A percentile compares a stretch with the other conserved stretches of the same genome.
phyloP scores from a whole-genome alignment of 2,888 invertebrate species.

The Anthophora plumipes region DNA sequence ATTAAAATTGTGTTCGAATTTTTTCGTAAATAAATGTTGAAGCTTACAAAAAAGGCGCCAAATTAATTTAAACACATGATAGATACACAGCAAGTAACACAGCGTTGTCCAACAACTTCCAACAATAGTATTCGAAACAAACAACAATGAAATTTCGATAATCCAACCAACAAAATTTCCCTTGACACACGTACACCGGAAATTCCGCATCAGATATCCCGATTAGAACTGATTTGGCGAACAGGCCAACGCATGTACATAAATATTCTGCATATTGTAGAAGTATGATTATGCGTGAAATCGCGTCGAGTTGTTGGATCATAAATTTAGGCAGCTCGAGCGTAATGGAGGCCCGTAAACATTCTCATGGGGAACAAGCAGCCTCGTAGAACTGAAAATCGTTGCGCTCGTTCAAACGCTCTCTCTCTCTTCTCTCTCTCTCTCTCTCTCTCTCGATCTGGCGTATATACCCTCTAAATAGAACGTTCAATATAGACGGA shows the following conservation, averaged over 20 bases:
- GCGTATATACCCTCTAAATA: background rate
- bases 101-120: no score
- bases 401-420: background rate
- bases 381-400: constrained; percentile 20
- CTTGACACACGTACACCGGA: background rate
- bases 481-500: background rate
- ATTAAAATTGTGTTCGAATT: no score
- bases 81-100: no score
- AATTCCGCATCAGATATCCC: background rate
- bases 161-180: background rate
- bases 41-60: no score
- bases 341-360: constrained; percentile 22
- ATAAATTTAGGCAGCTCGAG: constrained; percentile 34
- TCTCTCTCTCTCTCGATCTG: no score
- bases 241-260: background rate
- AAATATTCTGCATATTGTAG: constrained; percentile 4
- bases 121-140: no score
- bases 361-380: constrained; percentile 10
- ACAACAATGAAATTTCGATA: background rate
- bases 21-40: no score
- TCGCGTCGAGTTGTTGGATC: constrained; percentile 2
- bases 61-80: background rate
- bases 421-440: background rate
- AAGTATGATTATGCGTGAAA: constrained; percentile 16
- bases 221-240: background rate